Conservation (phyloP, 2,113 vertebrate genomes). For the Cochlearius cochlearius region DNA sequence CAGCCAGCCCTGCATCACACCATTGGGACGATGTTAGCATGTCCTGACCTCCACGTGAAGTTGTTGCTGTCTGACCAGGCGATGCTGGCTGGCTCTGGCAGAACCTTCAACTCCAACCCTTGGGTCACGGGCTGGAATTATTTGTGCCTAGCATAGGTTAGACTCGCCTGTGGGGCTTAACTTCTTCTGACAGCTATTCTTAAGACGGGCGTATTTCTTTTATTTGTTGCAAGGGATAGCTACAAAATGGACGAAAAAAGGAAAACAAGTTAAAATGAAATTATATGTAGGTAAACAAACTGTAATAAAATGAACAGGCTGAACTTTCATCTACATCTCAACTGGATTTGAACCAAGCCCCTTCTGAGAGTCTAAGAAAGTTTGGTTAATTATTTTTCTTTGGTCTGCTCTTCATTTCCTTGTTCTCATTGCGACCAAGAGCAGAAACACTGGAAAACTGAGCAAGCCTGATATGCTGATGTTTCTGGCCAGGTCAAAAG, state of each 20-base stretch:
- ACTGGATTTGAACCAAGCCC: conserved; percentile 27
- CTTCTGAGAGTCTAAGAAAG: conserved; percentile 2
- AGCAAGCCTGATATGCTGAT: not conserved
- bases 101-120: not conserved
- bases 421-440: not conserved
- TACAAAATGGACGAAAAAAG: conserved; percentile 1
- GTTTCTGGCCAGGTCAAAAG: conserved; percentile 5
- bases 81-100: not conserved
- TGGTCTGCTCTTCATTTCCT: conserved; percentile 23
- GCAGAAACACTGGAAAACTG: not conserved
- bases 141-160: not conserved
- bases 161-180: not conserved
- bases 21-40: not conserved
- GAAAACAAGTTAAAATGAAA: conserved; percentile 4
- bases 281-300: conserved; percentile 11
- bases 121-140: not conserved
- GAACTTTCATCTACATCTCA: conserved; percentile 42
- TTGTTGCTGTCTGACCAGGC: not conserved
- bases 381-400: not conserved
- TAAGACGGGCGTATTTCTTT: not conserved
- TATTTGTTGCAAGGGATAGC: not conserved
- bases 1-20: not conserved
- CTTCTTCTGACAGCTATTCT: not conserved
- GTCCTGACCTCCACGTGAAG: not conserved
- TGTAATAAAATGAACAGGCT: not conserved